Evolutionary conservation across 2,797 vertebrate species (phyloP), one percentile per base, ranked within the genome.

Genomic region (Enteromius afrohamiltoni): DNA sequence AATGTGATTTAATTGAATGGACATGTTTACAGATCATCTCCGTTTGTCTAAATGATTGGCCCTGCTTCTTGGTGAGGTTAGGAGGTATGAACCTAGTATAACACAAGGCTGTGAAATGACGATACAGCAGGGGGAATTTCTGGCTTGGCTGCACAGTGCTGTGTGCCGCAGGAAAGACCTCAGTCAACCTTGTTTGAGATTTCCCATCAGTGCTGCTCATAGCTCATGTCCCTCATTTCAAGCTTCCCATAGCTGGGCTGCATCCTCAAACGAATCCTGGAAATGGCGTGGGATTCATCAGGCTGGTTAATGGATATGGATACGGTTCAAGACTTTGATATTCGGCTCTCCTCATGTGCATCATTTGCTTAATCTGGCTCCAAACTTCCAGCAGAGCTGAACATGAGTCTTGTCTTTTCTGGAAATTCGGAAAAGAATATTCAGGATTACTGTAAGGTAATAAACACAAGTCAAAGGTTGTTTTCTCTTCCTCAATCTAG

Each of bases 261-360:
- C 62, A 68, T 68, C 62, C 62, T 77, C 62, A 83, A 67, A 58
- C 5, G 51, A 69, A 47, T 77, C 37, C 65, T 76, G 62, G 51
- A 83, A 77, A 55, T 77, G 37, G 60, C 1, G 6, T 47, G 53
- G 64, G 37, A 83, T 67, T 42, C 53, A 69, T 70, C 65, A 69
- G 53, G 26, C 64, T 77, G 74, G 31, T 68, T 69, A 60, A 69
- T 70, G 64, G n/a, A 4, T 68, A 6, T 78, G 42, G 67, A 73
- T 67, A 67, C 5, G 21, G 69, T 78, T 79, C 65, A 85, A 82
- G 74, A 78, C 79, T 85, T 75, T 79, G 80, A 86, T 73, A 49
- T 77, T 55, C 23, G 1, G 53, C 49, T 65, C 64, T 69, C 13
- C 67, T 77, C 53, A 77, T 69, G 73, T 77, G 79, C 79, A 71